These are phyloP conservation scores for Coptotermes formosanus DNA, from an alignment of 1,140 invertebrate species.

Conservation along the genomic window DNA sequence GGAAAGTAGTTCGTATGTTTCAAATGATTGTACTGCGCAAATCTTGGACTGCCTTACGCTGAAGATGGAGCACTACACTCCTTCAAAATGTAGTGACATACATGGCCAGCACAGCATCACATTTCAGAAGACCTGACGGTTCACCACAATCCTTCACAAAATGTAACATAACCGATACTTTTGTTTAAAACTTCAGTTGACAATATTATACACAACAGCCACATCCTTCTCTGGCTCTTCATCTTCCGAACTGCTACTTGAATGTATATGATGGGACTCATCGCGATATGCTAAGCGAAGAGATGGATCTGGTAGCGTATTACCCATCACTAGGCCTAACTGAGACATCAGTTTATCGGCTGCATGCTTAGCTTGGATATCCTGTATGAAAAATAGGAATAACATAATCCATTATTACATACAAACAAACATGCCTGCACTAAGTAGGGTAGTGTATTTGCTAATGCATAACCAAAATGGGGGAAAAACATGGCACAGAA, in stretches of 20 bases:
- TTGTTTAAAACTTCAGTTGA: neutral
- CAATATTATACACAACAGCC: conserved; percentile 6
- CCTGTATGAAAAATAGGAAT: neutral
- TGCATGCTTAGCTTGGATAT: conserved; percentile 27
- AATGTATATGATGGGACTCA: neutral
- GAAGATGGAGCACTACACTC: too few relatives aligned
- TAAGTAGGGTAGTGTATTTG: neutral
- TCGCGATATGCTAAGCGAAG: neutral
- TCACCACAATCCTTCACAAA: too few relatives aligned
- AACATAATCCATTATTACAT: too few relatives aligned
- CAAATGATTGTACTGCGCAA: too few relatives aligned
- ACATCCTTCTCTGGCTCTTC: conserved; percentile 21
- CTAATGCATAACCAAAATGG: neutral
- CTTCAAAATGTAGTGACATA: too few relatives aligned
- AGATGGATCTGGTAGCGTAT: neutral
- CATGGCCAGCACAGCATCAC: too few relatives aligned
- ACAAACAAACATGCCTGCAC: neutral
- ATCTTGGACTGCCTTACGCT: too few relatives aligned
- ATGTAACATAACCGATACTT: too few relatives aligned
- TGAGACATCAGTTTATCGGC: neutral
- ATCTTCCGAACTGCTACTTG: conserved; percentile 27
- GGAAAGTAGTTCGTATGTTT: too few relatives aligned
- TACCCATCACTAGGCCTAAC: neutral
- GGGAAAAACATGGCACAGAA: neutral
- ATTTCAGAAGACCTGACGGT: too few relatives aligned